Conservation (phyloP, 2,888 invertebrate species). For the Vandiemenella viatica region DNA sequence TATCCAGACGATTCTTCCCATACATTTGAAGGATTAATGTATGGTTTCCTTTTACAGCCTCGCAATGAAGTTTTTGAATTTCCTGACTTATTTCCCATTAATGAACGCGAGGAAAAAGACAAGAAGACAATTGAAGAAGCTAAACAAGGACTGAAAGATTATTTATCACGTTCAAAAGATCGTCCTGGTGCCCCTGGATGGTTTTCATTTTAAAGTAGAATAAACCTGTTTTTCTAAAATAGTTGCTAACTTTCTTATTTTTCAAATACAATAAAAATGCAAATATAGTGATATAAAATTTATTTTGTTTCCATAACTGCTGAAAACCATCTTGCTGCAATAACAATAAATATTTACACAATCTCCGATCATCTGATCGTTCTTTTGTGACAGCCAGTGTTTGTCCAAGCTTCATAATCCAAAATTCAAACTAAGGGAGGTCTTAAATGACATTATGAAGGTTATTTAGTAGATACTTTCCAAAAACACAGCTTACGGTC, state of each 20-base stretch:
- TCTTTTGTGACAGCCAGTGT: too few relatives aligned
- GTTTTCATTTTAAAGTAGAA: constrained; percentile 50
- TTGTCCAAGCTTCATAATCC: too few relatives aligned
- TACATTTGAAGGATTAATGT: constrained; percentile 5
- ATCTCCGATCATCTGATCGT: too few relatives aligned
- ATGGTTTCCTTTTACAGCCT: constrained; percentile 39
- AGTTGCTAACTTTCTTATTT: too few relatives aligned
- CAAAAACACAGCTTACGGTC: constrained; percentile 45
- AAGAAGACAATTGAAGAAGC: constrained; percentile 45
- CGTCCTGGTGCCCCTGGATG: constrained; percentile 62
- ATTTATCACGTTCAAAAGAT: constrained; percentile 45
- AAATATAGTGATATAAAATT: too few relatives aligned
- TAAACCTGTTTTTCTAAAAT: background rate
- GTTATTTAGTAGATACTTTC: constrained; percentile 34
- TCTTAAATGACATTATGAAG: too few relatives aligned
- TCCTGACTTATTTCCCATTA: constrained; percentile 50
- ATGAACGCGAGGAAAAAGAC: constrained; percentile 30
- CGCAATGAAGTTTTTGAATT: constrained; percentile 55
- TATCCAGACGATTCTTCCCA: too few relatives aligned
- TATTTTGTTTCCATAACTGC: too few relatives aligned
- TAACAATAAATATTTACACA: too few relatives aligned
- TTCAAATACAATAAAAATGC: too few relatives aligned
- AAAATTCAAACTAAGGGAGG: too few relatives aligned
- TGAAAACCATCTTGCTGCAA: too few relatives aligned
- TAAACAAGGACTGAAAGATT: constrained; percentile 42